Evolutionary conservation across 2,888 invertebrate species (phyloP).

Genomic region (Trichacis sp.): DNA sequence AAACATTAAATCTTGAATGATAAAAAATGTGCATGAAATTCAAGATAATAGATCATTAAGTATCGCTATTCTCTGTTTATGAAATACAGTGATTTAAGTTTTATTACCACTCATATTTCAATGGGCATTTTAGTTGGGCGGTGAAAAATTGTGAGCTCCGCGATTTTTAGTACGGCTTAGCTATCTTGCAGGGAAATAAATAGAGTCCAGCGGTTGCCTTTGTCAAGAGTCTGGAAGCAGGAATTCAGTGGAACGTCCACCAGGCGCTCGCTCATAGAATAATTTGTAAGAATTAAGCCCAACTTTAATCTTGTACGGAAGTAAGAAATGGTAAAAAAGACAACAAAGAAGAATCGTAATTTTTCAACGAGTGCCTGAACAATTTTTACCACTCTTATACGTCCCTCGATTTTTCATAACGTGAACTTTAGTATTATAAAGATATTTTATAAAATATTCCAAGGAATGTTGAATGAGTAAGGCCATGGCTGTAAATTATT

Average conservation of each 20-base stretch:
- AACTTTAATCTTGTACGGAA: conserved; percentile 1
- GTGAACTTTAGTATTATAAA: no score
- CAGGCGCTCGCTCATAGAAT: neutral
- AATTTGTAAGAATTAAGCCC: conserved; percentile 6
- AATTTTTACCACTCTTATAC: neutral
- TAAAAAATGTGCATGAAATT: no score
- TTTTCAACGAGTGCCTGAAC: neutral
- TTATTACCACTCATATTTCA: neutral
- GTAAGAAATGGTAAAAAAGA: neutral
- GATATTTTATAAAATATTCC: neutral
- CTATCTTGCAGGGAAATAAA: neutral
- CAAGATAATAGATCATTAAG: no score
- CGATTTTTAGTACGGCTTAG: neutral
- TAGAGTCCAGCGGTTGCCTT: neutral
- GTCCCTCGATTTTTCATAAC: neutral
- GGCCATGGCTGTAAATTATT: conserved; percentile 4
- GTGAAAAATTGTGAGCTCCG: neutral
- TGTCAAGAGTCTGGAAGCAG: neutral
- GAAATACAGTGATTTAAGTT: neutral
- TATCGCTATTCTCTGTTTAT: no score
- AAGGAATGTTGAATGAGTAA: neutral
- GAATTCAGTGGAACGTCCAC: conserved; percentile 1
- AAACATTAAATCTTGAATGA: no score
- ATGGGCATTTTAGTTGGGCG: neutral
- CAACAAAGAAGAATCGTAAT: neutral